A percentile compares a stretch with the other conserved stretches of the same genome.
phyloP scores from a whole-genome alignment of 2,797 vertebrate species.

The Champsocephalus gunnari region DNA sequence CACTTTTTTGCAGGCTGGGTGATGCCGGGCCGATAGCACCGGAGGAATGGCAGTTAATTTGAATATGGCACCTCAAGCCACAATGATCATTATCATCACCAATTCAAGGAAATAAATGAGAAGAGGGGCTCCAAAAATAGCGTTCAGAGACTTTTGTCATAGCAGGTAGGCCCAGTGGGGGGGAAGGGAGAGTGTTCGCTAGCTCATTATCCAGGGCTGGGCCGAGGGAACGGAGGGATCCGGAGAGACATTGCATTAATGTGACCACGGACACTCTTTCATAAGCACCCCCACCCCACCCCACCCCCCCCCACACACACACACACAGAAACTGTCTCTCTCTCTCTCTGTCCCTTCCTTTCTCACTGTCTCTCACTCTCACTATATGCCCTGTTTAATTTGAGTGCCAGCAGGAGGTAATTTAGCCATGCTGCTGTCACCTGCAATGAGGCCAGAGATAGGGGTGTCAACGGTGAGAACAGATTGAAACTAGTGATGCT shows the following conservation, averaged over 20 bases:
- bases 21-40: conserved; percentile 83
- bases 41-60: conserved; percentile 89
- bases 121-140: conserved; percentile 89
- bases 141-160: conserved; percentile 83
- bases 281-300: conserved; percentile 49
- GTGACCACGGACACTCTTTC: conserved; percentile 79
- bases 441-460: conserved; percentile 77
- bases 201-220: conserved; percentile 85
- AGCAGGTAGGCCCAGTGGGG: conserved; percentile 85
- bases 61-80: conserved; percentile 89
- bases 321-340: background rate
- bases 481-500: conserved; percentile 75
- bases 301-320: conserved; percentile 23
- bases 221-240: conserved; percentile 73
- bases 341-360: conserved; percentile 41
- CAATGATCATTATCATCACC: conserved; percentile 89
- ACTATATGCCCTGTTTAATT: conserved; percentile 82
- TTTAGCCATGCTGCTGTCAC: conserved; percentile 86
- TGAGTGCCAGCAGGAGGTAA: conserved; percentile 86
- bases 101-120: conserved; percentile 90
- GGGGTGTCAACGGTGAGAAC: conserved; percentile 58
- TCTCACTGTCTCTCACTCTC: conserved; percentile 59
- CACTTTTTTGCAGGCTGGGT: conserved; percentile 72
- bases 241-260: conserved; percentile 84
- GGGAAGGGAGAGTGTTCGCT: conserved; percentile 70